Percentiles rank a stretch among this genome's conserved stretches.
These are phyloP conservation scores for Vollenhovia emeryi DNA, from an alignment of 1,140 invertebrate genomes.

Conservation along the genomic window DNA sequence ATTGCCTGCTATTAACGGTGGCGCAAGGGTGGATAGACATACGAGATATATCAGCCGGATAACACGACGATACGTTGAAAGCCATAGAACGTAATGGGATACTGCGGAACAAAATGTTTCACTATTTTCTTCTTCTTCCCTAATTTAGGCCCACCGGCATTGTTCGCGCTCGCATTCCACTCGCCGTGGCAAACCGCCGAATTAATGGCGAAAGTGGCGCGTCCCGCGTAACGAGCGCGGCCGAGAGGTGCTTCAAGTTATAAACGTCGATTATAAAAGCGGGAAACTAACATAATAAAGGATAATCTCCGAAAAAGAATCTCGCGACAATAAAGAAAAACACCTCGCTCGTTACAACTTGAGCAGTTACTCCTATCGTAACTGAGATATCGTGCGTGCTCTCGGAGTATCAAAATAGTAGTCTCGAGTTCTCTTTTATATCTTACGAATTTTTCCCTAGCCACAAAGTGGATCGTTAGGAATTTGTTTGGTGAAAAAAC, in stretches of 20 bases:
- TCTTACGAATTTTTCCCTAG: background rate
- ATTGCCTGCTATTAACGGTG: slow-evolving; percentile 76
- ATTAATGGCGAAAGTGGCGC: slow-evolving; percentile 30
- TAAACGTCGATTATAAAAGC: background rate
- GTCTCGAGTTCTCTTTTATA: background rate
- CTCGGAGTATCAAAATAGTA: background rate
- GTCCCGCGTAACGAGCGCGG: background rate
- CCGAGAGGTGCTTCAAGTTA: background rate
- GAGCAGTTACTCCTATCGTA: background rate
- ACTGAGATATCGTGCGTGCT: background rate
- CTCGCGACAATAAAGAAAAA: background rate
- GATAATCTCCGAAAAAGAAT: background rate
- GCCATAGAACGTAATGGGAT: slow-evolving; percentile 48
- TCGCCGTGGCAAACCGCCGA: slow-evolving; percentile 23
- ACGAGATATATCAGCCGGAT: slow-evolving; percentile 67
- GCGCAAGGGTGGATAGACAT: slow-evolving; percentile 69
- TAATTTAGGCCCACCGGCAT: slow-evolving; percentile 28
- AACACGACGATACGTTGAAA: slow-evolving; percentile 66
- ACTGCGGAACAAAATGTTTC: slow-evolving; percentile 43
- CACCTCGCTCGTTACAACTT: background rate
- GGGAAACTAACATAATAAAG: background rate
- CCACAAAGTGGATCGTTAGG: background rate
- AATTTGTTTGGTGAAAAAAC: background rate
- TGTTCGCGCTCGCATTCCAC: slow-evolving; percentile 5
- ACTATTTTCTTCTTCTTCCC: slow-evolving; percentile 42